phyloP scores from a whole-genome alignment of 2,113 vertebrate genomes.

The Dasyornis broadbenti region DNA sequence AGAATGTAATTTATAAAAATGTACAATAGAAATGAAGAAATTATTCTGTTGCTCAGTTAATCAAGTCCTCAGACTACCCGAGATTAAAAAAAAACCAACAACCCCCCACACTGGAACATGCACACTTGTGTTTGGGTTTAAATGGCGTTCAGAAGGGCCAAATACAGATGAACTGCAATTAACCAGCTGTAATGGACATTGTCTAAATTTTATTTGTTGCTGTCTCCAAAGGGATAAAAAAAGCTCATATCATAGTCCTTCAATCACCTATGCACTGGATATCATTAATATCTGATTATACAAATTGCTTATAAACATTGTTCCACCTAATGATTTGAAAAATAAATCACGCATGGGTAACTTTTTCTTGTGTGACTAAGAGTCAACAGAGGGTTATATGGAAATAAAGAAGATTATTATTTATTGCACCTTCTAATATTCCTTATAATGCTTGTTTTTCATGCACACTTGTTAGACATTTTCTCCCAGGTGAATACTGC shows the following conservation, averaged over 20 bases:
- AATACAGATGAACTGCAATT: conserved; percentile 5
- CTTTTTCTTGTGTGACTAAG: background rate
- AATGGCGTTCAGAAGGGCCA: background rate
- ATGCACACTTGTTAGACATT: background rate
- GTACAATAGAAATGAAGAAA: conserved; percentile 42
- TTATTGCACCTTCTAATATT: background rate
- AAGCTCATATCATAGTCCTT: background rate
- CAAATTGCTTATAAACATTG: background rate
- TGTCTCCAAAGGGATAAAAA: conserved; percentile 7
- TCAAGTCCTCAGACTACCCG: background rate
- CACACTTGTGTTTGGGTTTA: background rate
- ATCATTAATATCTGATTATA: conserved; percentile 44
- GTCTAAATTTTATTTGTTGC: background rate
- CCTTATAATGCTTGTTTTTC: background rate
- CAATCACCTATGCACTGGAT: conserved; percentile 30
- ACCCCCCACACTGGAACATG: background rate
- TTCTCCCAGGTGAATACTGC: background rate
- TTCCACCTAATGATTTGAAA: conserved; percentile 22
- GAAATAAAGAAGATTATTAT: background rate
- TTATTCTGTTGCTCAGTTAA: conserved; percentile 54
- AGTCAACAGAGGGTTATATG: background rate
- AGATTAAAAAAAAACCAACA: background rate
- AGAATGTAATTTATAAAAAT: conserved; percentile 47
- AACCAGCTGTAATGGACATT: background rate
- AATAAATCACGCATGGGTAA: background rate